Conservation (phyloP, 2,113 vertebrate genomes). For the Rutilus rutilus region DNA sequence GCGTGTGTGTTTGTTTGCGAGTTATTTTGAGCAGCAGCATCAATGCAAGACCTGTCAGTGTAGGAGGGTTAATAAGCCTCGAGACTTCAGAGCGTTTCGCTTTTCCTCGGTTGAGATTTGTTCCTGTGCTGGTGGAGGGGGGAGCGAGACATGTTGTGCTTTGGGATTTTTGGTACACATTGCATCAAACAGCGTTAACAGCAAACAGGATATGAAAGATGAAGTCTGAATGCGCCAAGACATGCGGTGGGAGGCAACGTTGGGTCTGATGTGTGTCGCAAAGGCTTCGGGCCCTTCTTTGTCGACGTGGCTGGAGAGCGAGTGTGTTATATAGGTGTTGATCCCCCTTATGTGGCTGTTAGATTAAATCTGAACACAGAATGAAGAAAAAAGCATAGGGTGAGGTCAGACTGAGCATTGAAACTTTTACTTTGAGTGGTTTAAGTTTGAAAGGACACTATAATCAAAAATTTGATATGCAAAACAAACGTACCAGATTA, state of each 20-base stretch:
- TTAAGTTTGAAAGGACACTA: background rate
- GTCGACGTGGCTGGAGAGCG: background rate
- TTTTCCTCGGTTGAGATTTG: constrained; percentile 38
- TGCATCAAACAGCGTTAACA: constrained; percentile 32
- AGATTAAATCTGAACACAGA: constrained; percentile 16
- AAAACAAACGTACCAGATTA: background rate
- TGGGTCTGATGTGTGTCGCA: constrained; percentile 22
- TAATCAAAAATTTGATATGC: background rate
- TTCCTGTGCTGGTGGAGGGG: constrained; percentile 7
- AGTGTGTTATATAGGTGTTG: constrained; percentile 31
- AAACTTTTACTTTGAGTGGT: background rate
- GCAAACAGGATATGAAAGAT: constrained; percentile 39
- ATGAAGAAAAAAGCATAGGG: background rate
- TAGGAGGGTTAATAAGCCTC: constrained; percentile 51
- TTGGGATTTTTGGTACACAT: constrained; percentile 23
- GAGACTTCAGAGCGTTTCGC: constrained; percentile 39
- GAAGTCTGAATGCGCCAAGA: constrained; percentile 15
- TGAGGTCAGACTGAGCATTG: background rate
- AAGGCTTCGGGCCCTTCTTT: constrained; percentile 3
- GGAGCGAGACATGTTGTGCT: constrained; percentile 3
- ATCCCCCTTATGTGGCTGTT: constrained; percentile 6
- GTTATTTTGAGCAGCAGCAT: constrained; percentile 43
- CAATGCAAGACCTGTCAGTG: constrained; percentile 45
- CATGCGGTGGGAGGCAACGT: constrained; percentile 12
- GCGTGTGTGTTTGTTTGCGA: constrained; percentile 24